These are phyloP conservation scores for Arctopsyche grandis DNA, from an alignment of 1,140 invertebrate genomes.

Conservation along the genomic window DNA sequence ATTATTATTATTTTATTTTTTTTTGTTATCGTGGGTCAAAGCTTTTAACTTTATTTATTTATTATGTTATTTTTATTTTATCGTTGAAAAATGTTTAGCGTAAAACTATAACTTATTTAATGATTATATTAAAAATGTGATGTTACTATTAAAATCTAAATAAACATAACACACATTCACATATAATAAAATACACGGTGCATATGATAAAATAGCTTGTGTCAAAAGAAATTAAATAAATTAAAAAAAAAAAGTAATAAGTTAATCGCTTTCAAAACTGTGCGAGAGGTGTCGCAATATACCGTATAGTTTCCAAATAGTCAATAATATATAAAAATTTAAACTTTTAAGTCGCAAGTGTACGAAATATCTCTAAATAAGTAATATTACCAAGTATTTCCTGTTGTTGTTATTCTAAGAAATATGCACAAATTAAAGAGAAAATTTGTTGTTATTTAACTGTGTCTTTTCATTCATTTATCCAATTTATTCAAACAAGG, in stretches of 20 bases:
- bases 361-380: constrained; percentile 34
- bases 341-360: constrained; percentile 25
- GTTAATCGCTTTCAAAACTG: constrained; percentile 33
- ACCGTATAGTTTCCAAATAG: constrained; percentile 24
- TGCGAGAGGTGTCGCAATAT: background rate
- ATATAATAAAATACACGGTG: constrained; percentile 29
- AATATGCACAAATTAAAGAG: constrained; percentile 54
- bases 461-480: constrained; percentile 32
- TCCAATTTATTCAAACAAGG: background rate
- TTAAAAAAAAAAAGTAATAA: too few species aligned
- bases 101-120: constrained; percentile 22
- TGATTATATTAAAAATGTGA: too few species aligned
- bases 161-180: background rate
- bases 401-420: constrained; percentile 52
- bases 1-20: constrained; percentile 24
- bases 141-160: too few species aligned
- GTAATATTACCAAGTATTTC: constrained; percentile 52
- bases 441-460: constrained; percentile 50
- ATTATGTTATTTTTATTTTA: background rate
- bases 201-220: constrained; percentile 40
- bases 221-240: too few species aligned
- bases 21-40: constrained; percentile 35
- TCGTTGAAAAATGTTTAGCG: constrained; percentile 8
- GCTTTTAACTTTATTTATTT: constrained; percentile 44
- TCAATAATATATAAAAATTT: constrained; percentile 29